Evolutionary conservation across 2,888 invertebrate genomes (phyloP).

Genomic region (Chrysina gloriosa): DNA sequence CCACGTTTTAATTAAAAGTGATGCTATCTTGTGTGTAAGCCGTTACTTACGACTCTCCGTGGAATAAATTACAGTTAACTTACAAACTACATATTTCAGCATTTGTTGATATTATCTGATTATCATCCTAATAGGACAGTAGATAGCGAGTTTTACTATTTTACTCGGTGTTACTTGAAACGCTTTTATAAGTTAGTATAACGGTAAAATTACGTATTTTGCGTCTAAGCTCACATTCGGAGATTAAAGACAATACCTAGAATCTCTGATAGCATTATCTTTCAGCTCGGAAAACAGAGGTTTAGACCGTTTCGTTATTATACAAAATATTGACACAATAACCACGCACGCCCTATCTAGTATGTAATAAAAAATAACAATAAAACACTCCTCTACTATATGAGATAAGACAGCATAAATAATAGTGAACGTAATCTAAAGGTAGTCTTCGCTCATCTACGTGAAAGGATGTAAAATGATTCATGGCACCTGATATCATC

Average conservation of each 20-base stretch:
- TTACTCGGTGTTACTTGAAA: no score
- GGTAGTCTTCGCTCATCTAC: not conserved
- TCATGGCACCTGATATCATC: conserved; percentile 23
- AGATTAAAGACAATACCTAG: not conserved
- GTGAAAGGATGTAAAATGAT: conserved; percentile 8
- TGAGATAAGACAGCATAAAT: conserved; percentile 24
- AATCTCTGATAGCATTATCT: not conserved
- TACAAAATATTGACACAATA: conserved; percentile 1
- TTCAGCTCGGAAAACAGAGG: not conserved
- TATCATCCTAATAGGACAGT: no score
- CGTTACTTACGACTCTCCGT: no score
- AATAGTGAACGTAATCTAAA: conserved; percentile 3
- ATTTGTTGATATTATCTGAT: no score
- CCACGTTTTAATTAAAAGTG: no score
- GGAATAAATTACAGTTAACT: no score
- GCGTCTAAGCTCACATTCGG: not conserved
- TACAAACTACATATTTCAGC: not conserved
- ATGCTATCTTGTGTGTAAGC: no score
- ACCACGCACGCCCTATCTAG: not conserved
- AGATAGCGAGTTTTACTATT: no score
- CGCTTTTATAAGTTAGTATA: not conserved
- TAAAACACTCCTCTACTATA: not conserved
- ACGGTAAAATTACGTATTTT: not conserved
- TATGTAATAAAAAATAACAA: conserved; percentile 4
- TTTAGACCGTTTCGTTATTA: not conserved